A percentile compares a stretch with the other conserved stretches of the same genome.
Evolutionary conservation across 2,113 vertebrate species (phyloP).

Genomic region (Puma concolor): DNA sequence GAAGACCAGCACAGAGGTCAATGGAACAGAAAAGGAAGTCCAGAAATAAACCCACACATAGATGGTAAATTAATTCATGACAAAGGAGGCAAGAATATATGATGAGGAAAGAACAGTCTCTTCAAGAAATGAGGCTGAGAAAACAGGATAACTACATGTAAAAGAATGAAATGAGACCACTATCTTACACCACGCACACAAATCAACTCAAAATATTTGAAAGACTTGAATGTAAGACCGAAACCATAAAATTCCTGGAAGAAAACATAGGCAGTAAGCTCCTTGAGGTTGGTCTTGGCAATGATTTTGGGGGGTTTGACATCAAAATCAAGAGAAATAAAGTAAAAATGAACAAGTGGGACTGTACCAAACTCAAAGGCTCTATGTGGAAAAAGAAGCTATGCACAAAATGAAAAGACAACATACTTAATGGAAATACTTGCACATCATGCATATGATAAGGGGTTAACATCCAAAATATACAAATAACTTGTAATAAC

Average conservation of each 20-base stretch:
- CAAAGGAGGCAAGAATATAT: neutral
- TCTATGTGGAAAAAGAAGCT: neutral
- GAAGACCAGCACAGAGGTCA: neutral
- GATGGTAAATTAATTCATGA: neutral
- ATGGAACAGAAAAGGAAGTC: neutral
- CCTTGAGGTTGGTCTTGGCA: neutral
- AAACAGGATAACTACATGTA: no score
- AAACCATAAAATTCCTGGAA: neutral
- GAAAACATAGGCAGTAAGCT: neutral
- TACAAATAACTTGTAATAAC: neutral
- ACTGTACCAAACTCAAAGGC: neutral
- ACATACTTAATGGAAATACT: neutral
- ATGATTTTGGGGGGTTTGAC: neutral
- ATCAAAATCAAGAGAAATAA: neutral
- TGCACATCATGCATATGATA: neutral
- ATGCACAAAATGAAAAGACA: neutral
- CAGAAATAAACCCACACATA: neutral
- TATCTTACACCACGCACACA: neutral
- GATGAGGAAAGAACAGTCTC: no score
- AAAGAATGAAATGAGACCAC: neutral
- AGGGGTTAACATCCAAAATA: neutral
- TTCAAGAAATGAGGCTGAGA: no score
- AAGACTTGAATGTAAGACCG: neutral
- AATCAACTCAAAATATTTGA: neutral
- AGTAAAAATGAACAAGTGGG: neutral